Base-by-base conservation (phyloP, 2,797 vertebrate species). In the Sphenopsis melanotis region DNA sequence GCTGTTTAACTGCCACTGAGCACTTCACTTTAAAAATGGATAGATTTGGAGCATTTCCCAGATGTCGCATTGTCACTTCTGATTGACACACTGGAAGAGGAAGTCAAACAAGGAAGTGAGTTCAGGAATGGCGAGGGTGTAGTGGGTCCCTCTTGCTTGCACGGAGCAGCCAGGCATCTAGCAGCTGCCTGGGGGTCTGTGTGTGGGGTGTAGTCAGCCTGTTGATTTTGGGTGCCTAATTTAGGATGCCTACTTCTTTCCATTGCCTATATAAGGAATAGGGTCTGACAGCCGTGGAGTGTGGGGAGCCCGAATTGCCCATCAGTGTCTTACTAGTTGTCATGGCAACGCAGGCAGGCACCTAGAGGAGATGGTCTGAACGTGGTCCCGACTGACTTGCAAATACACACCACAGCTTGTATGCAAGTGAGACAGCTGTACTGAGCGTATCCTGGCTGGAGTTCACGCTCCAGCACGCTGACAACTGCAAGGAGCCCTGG, bases 31-130 rank as follows among this genome's bases (percentile, higher is more conserved):
- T 18, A 76, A 90, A 97, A 95, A 82, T n/a, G 17, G 53, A 70
- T 27, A 70, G 27, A 82, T 87, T 90, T 97, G 95, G 94, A 94
- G 15, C 39, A 9, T 82, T 94, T 95, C 94, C 93, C 77, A 81
- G 75, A 78, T 95, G 94, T 75, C 36, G 0, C 47, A 41, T 69
- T 94, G 93, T 95, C 96, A 95, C 79, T 92, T 93, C 80, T 96
- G 94, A 96, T 84, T 96, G 96, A 91, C 95, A 93, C 10, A 7
- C 83, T 96, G 80, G 93, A 96, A 96, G 89, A 93, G 87, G 91
- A 97, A 95, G 80, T 93, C 64, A 76, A 93, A 95, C 1, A 29
- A 87, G 91, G 94, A 96, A 93, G 66, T 5, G 20, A 75, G 86
- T 82, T 94, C 85, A 87, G 77, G 49, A 93, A 66, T 79, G 60